Evolutionary conservation across 2,888 invertebrate genomes (phyloP).

Genomic region (Tuberolachnus salignus): DNA sequence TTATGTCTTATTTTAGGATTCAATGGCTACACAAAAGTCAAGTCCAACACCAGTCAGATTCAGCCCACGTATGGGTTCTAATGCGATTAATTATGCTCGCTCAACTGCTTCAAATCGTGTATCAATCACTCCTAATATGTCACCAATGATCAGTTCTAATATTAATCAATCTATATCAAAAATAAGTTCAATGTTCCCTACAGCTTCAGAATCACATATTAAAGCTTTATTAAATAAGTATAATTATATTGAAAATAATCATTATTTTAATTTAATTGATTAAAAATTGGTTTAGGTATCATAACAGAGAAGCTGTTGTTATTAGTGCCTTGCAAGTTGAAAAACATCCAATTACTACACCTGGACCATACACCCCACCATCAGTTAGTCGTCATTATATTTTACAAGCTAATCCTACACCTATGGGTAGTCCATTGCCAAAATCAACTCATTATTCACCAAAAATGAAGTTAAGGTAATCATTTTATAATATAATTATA

Average conservation of each 20-base stretch:
- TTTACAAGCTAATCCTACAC: conserved; percentile 58
- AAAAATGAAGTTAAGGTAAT: conserved; percentile 89
- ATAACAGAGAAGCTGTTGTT: conserved; percentile 89
- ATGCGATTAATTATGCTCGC: conserved; percentile 59
- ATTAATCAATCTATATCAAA: conserved; percentile 78
- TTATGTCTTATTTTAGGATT: conserved; percentile 30
- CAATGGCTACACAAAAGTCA: conserved; percentile 53
- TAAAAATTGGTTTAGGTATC: conserved; percentile 71
- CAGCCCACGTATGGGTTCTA: conserved; percentile 64
- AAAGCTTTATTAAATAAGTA: conserved; percentile 86
- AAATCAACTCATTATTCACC: conserved; percentile 77
- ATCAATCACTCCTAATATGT: conserved; percentile 62
- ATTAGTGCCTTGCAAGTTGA: conserved; percentile 92
- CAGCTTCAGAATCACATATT: conserved; percentile 87
- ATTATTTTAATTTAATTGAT: not conserved
- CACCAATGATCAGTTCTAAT: conserved; percentile 65
- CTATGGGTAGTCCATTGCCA: conserved; percentile 59
- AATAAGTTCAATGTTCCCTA: conserved; percentile 87
- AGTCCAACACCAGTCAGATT: conserved; percentile 65
- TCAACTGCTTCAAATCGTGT: conserved; percentile 60
- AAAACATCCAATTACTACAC: conserved; percentile 65
- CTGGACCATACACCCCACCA: conserved; percentile 60
- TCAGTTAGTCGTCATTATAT: conserved; percentile 57
- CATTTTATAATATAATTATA: conserved; percentile 57
- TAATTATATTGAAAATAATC: conserved; percentile 63